Evolutionary conservation across 2,797 vertebrate genomes (phyloP).

Genomic region (Astyanax mexicanus): DNA sequence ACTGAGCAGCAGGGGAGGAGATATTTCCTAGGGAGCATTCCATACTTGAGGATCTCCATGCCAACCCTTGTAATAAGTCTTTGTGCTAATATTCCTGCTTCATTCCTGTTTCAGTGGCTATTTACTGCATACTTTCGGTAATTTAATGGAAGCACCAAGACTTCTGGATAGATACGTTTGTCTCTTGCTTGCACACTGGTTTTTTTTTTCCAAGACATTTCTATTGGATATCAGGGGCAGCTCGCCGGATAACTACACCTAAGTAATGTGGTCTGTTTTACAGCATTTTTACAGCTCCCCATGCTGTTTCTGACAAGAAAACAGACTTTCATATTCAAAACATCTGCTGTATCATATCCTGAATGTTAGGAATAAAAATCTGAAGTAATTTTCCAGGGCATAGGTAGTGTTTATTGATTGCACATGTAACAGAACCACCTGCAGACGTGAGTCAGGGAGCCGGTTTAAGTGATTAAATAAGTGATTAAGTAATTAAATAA

Average conservation of each 20-base stretch:
- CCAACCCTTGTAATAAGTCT: slow-evolving; percentile 45
- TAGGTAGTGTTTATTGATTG: slow-evolving; percentile 50
- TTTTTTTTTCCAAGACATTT: slow-evolving; percentile 37
- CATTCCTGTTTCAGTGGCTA: slow-evolving; percentile 25
- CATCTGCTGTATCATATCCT: slow-evolving; percentile 49
- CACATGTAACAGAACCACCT: slow-evolving; percentile 55
- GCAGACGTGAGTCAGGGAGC: slow-evolving; percentile 41
- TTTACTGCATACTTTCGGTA: slow-evolving; percentile 51
- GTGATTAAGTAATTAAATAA: slow-evolving; percentile 61
- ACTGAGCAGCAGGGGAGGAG: slow-evolving; percentile 7
- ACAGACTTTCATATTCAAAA: slow-evolving; percentile 49
- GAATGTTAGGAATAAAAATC: slow-evolving; percentile 23
- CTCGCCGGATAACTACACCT: slow-evolving; percentile 37
- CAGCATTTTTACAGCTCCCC: slow-evolving; percentile 55
- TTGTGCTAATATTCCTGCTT: slow-evolving; percentile 38
- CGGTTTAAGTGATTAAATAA: slow-evolving; percentile 60
- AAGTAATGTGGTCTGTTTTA: slow-evolving; percentile 51
- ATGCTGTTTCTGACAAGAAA: slow-evolving; percentile 50
- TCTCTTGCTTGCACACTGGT: slow-evolving; percentile 23
- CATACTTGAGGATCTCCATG: slow-evolving; percentile 45
- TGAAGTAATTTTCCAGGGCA: slow-evolving; percentile 25
- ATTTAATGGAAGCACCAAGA: slow-evolving; percentile 26
- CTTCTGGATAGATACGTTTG: slow-evolving; percentile 9
- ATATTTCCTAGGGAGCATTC: slow-evolving; percentile 7
- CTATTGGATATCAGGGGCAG: slow-evolving; percentile 1